Evolutionary conservation across 2,113 vertebrate species (phyloP).

Genomic region (Neodon shergylaensis): DNA sequence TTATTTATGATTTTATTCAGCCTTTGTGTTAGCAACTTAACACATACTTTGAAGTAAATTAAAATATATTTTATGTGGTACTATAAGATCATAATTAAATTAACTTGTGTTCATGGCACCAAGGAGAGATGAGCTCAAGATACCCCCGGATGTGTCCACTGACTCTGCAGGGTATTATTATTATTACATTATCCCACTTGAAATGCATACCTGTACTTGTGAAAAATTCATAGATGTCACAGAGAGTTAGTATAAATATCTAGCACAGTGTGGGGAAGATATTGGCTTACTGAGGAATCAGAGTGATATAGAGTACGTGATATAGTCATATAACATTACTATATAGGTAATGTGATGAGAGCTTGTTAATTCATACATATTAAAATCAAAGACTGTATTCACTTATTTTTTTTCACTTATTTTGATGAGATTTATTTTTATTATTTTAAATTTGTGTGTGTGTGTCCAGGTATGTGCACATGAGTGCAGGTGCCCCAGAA

Average conservation of each 20-base stretch:
- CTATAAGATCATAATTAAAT: constrained; percentile 15
- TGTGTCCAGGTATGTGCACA: background rate
- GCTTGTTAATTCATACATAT: background rate
- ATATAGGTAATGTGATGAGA: background rate
- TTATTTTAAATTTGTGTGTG: background rate
- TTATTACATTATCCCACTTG: background rate
- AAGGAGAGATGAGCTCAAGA: background rate
- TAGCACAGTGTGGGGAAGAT: background rate
- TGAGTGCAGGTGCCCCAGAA: background rate
- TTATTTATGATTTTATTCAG: constrained; percentile 32
- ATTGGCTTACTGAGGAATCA: background rate
- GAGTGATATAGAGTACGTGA: background rate
- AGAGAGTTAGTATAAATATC: background rate
- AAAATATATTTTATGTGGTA: background rate
- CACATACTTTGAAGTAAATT: constrained; percentile 18
- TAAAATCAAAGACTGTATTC: background rate
- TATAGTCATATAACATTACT: too few species aligned
- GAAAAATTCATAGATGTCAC: background rate
- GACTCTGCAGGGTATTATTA: background rate
- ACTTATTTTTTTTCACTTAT: background rate
- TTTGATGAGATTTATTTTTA: background rate
- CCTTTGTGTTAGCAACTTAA: background rate
- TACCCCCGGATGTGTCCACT: background rate
- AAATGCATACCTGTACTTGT: background rate
- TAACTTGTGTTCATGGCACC: background rate